Conservation (phyloP, 2,888 invertebrate species). For the Drosophila anomalipes region DNA sequence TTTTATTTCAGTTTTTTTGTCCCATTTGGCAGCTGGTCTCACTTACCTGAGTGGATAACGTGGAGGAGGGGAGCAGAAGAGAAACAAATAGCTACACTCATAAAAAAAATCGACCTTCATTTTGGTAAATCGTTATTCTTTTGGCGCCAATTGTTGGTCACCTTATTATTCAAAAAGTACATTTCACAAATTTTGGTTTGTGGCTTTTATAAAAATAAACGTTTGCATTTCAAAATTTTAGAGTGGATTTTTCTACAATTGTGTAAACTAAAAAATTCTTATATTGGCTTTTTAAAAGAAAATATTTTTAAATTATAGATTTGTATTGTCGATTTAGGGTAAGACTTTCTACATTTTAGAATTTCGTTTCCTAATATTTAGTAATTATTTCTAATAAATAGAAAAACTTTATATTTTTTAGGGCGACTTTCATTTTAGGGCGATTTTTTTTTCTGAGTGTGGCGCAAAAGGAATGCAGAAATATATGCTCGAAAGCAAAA, state of each 20-base stretch:
- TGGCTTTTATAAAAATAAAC: background rate
- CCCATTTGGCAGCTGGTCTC: slow-evolving; percentile 43
- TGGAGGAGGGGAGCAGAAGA: background rate
- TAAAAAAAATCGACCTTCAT: background rate
- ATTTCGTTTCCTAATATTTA: background rate
- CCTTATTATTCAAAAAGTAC: background rate
- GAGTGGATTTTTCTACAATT: background rate
- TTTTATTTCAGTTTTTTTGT: slow-evolving; percentile 43
- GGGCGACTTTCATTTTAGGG: background rate
- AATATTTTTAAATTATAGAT: background rate
- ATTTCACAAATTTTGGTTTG: background rate
- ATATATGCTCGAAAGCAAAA: slow-evolving; percentile 67
- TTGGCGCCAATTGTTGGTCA: background rate
- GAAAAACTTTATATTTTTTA: accelerated
- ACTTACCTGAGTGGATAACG: slow-evolving; percentile 39
- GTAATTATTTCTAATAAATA: background rate
- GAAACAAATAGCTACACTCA: slow-evolving; percentile 42
- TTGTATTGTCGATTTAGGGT: background rate
- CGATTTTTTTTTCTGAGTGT: background rate
- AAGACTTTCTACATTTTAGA: background rate
- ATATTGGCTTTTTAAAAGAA: no score
- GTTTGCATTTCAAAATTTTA: background rate
- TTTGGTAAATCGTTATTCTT: background rate
- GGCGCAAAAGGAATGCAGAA: slow-evolving; percentile 46
- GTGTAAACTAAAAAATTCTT: background rate